phyloP scores from a whole-genome alignment of 2,888 invertebrate genomes.

The Cataglyphis albicans region DNA sequence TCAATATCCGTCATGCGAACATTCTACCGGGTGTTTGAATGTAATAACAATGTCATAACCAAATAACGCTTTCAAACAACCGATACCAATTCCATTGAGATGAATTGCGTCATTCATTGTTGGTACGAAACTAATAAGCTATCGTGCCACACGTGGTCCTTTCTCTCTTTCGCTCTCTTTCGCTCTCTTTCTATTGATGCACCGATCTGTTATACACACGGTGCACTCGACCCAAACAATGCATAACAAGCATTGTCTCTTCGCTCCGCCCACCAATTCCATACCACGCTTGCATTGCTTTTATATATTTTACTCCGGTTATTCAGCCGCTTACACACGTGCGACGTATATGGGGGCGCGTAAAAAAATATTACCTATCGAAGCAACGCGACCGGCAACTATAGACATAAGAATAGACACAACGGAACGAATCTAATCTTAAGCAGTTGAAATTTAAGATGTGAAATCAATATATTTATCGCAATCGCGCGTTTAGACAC shows the following conservation, averaged over 20 bases:
- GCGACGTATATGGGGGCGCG: slow-evolving; percentile 36
- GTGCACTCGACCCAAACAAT: slow-evolving; percentile 76
- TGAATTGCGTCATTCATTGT: slow-evolving; percentile 66
- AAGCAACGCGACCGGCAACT: slow-evolving; percentile 31
- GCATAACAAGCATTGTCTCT: slow-evolving; percentile 84
- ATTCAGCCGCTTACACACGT: slow-evolving; percentile 45
- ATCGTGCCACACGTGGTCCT: slow-evolving; percentile 32
- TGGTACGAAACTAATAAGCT: slow-evolving; percentile 70
- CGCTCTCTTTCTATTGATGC: slow-evolving; percentile 10
- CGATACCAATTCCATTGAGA: slow-evolving; percentile 51
- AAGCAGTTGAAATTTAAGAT: neutral
- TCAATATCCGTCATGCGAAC: neutral
- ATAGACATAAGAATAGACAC: slow-evolving; percentile 25
- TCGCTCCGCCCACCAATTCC: slow-evolving; percentile 81
- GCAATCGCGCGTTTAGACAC: neutral
- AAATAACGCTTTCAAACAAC: slow-evolving; percentile 23
- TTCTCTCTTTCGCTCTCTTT: neutral
- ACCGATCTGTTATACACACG: slow-evolving; percentile 44
- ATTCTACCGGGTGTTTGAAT: neutral
- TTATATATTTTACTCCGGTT: slow-evolving; percentile 80
- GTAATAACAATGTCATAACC: slow-evolving; percentile 5
- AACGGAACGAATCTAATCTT: neutral
- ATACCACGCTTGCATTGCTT: slow-evolving; percentile 76
- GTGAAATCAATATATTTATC: neutral
- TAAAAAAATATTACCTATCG: slow-evolving; percentile 40